These are phyloP conservation scores for Dipodomys stephensi DNA, from an alignment of 2,113 vertebrate genomes.

Conservation along the genomic window DNA sequence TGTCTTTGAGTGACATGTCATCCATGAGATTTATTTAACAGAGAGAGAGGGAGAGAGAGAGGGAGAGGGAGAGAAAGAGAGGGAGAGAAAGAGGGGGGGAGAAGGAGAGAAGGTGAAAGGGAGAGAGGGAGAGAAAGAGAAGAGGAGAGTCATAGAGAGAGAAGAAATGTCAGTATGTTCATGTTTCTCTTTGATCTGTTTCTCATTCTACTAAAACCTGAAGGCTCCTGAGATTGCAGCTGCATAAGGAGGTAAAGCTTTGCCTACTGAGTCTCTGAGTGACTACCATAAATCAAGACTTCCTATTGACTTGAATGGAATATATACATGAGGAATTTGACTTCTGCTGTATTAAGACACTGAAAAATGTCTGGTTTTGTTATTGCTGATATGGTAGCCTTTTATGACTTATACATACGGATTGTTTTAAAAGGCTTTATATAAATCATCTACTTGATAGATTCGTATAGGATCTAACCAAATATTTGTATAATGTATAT, in stretches of 20 bases:
- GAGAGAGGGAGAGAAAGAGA: too few species aligned
- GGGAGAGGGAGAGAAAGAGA: too few species aligned
- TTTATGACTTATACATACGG: not conserved
- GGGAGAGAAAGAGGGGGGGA: too few species aligned
- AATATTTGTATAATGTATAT: not conserved
- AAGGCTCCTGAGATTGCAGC: not conserved
- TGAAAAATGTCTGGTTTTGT: not conserved
- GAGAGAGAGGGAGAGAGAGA: too few species aligned
- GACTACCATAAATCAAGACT: not conserved
- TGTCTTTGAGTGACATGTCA: conserved; percentile 10
- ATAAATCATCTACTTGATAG: not conserved
- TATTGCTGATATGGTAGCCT: not conserved
- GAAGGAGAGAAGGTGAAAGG: too few species aligned
- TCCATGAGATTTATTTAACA: not conserved
- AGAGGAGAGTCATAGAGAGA: not conserved
- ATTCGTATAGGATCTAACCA: not conserved
- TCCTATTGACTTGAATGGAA: not conserved
- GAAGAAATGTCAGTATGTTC: not conserved
- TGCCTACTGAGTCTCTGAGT: not conserved
- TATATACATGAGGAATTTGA: not conserved
- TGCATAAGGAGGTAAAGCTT: not conserved
- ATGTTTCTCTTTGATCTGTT: not conserved
- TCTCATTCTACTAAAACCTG: not conserved
- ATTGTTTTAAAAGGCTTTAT: conserved; percentile 42
- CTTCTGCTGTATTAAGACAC: not conserved